Evolutionary conservation across 1,140 invertebrate genomes (phyloP), one percentile per base, ranked within the genome.

Genomic region (Coenobita brevimanus): DNA sequence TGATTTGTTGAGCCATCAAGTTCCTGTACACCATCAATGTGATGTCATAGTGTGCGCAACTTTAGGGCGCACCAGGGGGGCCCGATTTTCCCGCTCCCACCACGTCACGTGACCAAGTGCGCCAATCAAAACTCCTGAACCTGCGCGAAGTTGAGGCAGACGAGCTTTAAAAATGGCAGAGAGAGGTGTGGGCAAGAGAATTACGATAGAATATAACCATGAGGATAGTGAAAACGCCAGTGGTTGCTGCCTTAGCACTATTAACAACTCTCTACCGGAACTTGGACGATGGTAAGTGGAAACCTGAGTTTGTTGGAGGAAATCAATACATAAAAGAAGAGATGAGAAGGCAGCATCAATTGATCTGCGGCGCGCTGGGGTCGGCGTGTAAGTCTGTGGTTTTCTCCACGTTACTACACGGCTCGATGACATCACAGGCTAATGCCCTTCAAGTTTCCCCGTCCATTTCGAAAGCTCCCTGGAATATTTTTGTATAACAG

Each of bases 261-360:
- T 90, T 83, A 90, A 90, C 82, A 90, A 90, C 83, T 90, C 90
- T n/a, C 90, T 90, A 36, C 90, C 90, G 62, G 90, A 90, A 83
- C 90, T 90, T 60, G 90, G 90, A 54, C 88, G 90, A 82, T 90
- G 90, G 90, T 90, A 73, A 90, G 90, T 90, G 76, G 62, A 24
- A 54, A 81, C n/a, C 33, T 15, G 67, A 33, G 13, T 38, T n/a
- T 69, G 38, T 64, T 46, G n/a, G 41, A 54, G 84, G 82, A 64
- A 82, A 89, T 82, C 81, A 79, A 89, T 89, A 83, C 54, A 30
- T 54, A 54, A 82, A 79, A 64, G 64, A 82, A 69, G 50, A 64
- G 80, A 78, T 64, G 87, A 41, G 79, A 50, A 57, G 27, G 62
- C 84, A 86, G 84, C 84, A 86, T 86, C 84, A 86, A 86, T 86